These are phyloP conservation scores for Nematopogon swammerdamellus DNA, from an alignment of 2,888 invertebrate species.

Conservation along the genomic window DNA sequence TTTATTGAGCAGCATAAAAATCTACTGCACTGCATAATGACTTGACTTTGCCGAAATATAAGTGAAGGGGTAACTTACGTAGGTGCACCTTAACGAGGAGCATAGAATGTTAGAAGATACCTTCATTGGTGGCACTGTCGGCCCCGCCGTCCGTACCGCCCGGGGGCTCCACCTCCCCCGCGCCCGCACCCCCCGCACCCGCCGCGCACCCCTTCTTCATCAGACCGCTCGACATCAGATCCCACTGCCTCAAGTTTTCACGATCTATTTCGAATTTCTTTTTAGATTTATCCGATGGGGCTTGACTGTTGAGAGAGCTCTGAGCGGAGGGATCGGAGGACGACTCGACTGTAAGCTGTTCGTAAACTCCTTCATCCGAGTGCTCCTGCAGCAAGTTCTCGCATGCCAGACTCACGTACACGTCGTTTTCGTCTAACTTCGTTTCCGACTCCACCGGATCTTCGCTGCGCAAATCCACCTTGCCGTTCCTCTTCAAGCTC, in stretches of 20 bases:
- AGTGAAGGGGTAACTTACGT: conserved; percentile 43
- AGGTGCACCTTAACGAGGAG: conserved; percentile 39
- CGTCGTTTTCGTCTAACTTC: conserved; percentile 45
- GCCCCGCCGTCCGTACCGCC: conserved; percentile 40
- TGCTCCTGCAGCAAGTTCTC: conserved; percentile 25
- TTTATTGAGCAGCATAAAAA: too few species aligned
- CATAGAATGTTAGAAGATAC: conserved; percentile 49
- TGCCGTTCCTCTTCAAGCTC: conserved; percentile 19
- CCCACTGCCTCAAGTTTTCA: conserved; percentile 85
- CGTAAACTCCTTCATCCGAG: conserved; percentile 56
- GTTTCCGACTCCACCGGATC: conserved; percentile 18
- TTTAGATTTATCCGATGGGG: conserved; percentile 22
- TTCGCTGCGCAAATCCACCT: background rate
- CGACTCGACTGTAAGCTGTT: conserved; percentile 47
- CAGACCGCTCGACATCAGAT: conserved; percentile 80
- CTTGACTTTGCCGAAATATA: conserved; percentile 40
- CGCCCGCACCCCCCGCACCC: conserved; percentile 35
- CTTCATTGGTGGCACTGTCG: conserved; percentile 48
- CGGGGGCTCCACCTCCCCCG: conserved; percentile 24
- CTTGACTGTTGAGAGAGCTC: background rate
- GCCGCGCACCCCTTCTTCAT: conserved; percentile 49
- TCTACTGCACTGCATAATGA: too few species aligned
- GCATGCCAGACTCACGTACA: conserved; percentile 47
- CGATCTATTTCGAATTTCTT: conserved; percentile 70
- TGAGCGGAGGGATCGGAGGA: conserved; percentile 16